These are phyloP conservation scores for Phoxinus dragarum DNA, from an alignment of 2,797 vertebrate genomes.

Conservation along the genomic window DNA sequence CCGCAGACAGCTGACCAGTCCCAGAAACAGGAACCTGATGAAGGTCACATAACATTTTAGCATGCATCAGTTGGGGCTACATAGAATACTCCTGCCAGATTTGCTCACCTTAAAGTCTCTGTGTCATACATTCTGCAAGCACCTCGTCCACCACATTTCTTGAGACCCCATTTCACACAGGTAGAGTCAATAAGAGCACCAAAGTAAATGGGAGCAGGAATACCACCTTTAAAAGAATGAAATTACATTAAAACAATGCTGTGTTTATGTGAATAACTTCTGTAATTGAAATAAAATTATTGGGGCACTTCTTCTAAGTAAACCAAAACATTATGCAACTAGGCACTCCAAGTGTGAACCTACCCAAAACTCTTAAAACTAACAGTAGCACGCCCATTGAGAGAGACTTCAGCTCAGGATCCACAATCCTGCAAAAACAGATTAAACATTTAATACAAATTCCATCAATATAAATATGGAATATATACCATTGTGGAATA, in stretches of 20 bases:
- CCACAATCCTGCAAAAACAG: slow-evolving; percentile 71
- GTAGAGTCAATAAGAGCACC: slow-evolving; percentile 88
- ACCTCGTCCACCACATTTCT: slow-evolving; percentile 83
- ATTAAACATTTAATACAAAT: background rate
- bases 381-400: slow-evolving; percentile 52
- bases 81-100: background rate
- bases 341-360: background rate
- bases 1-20: slow-evolving; percentile 26
- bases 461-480: background rate
- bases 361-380: slow-evolving; percentile 44
- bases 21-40: slow-evolving; percentile 55
- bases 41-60: background rate
- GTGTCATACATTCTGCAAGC: slow-evolving; percentile 87
- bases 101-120: slow-evolving; percentile 77
- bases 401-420: slow-evolving; percentile 77
- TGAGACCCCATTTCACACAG: slow-evolving; percentile 87
- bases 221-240: slow-evolving; percentile 68
- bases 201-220: slow-evolving; percentile 83
- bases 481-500: background rate
- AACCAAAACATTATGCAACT: background rate
- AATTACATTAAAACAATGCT: background rate
- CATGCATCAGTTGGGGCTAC: background rate
- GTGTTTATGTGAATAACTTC: background rate
- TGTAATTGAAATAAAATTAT: background rate
- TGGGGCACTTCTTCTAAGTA: background rate